Evolutionary conservation across 2,797 vertebrate species (phyloP).

Genomic region (Distichodus sexfasciatus): DNA sequence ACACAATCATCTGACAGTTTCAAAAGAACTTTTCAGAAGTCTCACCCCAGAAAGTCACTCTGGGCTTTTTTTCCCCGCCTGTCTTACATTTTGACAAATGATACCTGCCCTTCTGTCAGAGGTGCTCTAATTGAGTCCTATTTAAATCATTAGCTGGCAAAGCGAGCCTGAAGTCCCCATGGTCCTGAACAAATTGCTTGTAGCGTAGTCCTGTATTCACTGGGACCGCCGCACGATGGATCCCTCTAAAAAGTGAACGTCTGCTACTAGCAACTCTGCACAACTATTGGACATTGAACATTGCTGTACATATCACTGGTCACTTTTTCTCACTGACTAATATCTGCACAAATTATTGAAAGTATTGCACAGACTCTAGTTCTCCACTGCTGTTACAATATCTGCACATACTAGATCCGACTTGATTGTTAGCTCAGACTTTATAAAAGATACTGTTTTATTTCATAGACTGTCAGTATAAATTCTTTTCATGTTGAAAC

Average conservation of each 20-base stretch:
- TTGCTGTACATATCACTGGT: too few species aligned
- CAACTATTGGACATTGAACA: too few species aligned
- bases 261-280: conserved; percentile 3
- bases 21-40: conserved; percentile 47
- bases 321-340: too few species aligned
- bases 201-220: conserved; percentile 30
- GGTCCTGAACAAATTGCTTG: conserved; percentile 50
- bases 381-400: too few species aligned
- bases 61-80: conserved; percentile 9
- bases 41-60: conserved; percentile 49
- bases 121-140: conserved; percentile 60
- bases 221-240: conserved; percentile 14
- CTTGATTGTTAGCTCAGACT: too few species aligned
- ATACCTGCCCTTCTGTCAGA: conserved; percentile 62
- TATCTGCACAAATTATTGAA: too few species aligned
- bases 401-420: too few species aligned
- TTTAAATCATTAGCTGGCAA: conserved; percentile 65
- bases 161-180: conserved; percentile 58
- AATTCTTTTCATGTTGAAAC: too few species aligned
- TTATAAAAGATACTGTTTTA: too few species aligned
- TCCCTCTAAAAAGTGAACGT: neutral
- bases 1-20: conserved; percentile 26
- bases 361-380: too few species aligned
- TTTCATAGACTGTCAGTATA: too few species aligned
- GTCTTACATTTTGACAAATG: conserved; percentile 60